These are phyloP conservation scores for Micrasema longulum DNA, from an alignment of 1,140 invertebrate genomes.

Conservation along the genomic window DNA sequence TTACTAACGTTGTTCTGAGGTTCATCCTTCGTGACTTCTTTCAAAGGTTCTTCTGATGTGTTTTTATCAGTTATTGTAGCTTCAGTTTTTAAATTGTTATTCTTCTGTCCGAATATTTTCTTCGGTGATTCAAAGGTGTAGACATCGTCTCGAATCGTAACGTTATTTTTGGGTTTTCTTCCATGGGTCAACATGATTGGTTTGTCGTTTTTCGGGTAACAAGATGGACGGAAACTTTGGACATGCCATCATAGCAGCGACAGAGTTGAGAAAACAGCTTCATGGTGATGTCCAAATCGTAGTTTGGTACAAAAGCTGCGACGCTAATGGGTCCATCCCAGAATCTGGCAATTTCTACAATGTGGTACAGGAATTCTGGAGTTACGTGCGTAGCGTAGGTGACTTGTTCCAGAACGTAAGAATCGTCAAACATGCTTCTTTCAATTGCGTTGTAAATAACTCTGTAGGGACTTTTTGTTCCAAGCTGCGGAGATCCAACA, in stretches of 20 bases:
- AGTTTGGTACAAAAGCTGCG: slow-evolving; percentile 77
- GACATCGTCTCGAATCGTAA: neutral
- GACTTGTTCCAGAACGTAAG: slow-evolving; percentile 63
- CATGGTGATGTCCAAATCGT: slow-evolving; percentile 73
- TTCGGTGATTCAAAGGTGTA: neutral
- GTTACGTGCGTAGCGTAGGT: slow-evolving; percentile 82
- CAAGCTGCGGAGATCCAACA: slow-evolving; percentile 69
- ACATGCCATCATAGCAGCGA: slow-evolving; percentile 74
- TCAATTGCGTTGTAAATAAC: slow-evolving; percentile 75
- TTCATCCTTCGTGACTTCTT: slow-evolving; percentile 57
- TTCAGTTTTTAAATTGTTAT: slow-evolving; percentile 32
- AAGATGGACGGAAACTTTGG: slow-evolving; percentile 78
- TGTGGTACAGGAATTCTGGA: slow-evolving; percentile 78
- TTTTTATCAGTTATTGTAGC: slow-evolving; percentile 18
- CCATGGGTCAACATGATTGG: slow-evolving; percentile 55
- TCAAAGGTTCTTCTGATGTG: no score
- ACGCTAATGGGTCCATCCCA: slow-evolving; percentile 83
- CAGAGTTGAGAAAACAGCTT: slow-evolving; percentile 73
- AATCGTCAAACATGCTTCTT: slow-evolving; percentile 59
- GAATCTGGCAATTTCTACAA: slow-evolving; percentile 74
- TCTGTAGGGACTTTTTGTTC: slow-evolving; percentile 69
- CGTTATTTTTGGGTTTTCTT: neutral
- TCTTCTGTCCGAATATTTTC: neutral
- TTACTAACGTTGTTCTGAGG: slow-evolving; percentile 35
- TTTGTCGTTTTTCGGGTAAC: slow-evolving; percentile 70